Conservation (phyloP, 37 sponge, comb jelly and placozoan species). For the Theonella swinhoei region DNA sequence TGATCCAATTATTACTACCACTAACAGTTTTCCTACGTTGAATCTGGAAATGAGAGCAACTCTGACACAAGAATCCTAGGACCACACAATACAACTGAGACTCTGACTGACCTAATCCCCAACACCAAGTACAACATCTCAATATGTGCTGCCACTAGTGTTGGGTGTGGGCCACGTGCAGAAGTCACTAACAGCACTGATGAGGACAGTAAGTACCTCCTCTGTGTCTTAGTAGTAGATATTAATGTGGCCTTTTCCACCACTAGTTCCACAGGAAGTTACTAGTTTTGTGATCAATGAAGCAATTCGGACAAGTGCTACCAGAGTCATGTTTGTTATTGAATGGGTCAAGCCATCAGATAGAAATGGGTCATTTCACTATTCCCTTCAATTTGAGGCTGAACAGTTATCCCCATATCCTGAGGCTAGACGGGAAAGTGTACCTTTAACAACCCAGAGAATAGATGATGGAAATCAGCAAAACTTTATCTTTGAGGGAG, state of each 20-base stretch:
- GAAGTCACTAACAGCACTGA: conserved; percentile 6
- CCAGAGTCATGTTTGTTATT: not conserved
- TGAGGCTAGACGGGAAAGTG: not conserved
- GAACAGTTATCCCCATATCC: not conserved
- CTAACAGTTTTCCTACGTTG: too few species aligned
- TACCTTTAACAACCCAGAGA: not conserved
- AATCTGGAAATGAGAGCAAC: too few species aligned
- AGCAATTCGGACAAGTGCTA: not conserved
- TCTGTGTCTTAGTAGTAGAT: not conserved
- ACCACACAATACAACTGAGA: not conserved
- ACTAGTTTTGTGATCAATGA: not conserved
- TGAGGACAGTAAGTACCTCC: conserved; percentile 44
- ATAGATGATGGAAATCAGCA: not conserved
- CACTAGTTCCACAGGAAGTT: conserved; percentile 26
- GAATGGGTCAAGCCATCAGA: conserved; percentile 22
- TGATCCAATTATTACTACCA: not conserved
- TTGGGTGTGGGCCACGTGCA: conserved; percentile 1
- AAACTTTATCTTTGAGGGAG: not conserved
- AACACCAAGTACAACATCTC: conserved; percentile 27
- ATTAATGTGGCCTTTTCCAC: not conserved
- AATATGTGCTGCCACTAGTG: conserved; percentile 22
- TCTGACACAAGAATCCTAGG: too few species aligned
- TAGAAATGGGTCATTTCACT: conserved; percentile 29
- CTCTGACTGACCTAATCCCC: conserved; percentile 13
- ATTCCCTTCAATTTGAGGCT: not conserved